phyloP scores from a whole-genome alignment of 1,140 invertebrate genomes.

The Drusus annulatus region DNA sequence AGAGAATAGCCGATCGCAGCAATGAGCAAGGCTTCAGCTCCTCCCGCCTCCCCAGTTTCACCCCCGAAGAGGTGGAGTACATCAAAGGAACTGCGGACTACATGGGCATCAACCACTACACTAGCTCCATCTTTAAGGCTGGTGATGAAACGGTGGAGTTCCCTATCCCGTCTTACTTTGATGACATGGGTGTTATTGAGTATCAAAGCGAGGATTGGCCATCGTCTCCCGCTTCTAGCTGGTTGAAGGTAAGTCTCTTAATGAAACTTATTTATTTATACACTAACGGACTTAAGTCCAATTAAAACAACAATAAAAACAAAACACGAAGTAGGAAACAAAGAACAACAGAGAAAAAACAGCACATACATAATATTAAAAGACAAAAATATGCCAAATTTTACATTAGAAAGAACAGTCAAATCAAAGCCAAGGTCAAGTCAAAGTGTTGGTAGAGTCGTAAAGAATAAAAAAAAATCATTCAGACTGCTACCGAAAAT shows the following conservation, averaged over 20 bases:
- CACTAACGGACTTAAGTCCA: no score
- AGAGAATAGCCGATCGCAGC: constrained; percentile 62
- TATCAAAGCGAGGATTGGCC: constrained; percentile 52
- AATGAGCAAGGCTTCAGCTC: constrained; percentile 60
- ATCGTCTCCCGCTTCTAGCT: constrained; percentile 47
- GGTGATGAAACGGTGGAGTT: constrained; percentile 1
- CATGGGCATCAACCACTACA: constrained; percentile 61
- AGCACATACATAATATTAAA: no score
- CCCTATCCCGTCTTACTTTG: constrained; percentile 41
- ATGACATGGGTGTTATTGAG: constrained; percentile 47
- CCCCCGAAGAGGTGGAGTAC: constrained; percentile 70
- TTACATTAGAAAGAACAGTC: no score
- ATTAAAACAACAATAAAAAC: no score
- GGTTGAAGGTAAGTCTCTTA: constrained; percentile 45
- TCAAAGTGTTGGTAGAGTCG: no score
- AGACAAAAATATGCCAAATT: no score
- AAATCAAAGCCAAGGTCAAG: no score
- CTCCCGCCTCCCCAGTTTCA: constrained; percentile 63
- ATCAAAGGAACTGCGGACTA: constrained; percentile 70
- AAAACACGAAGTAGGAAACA: no score
- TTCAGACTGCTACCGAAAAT: no score
- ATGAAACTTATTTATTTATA: no score
- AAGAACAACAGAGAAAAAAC: no score
- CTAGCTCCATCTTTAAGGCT: constrained; percentile 48
- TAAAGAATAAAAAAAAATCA: no score